phyloP scores from a whole-genome alignment of 2,888 invertebrate species.

The Smittia sp. region DNA sequence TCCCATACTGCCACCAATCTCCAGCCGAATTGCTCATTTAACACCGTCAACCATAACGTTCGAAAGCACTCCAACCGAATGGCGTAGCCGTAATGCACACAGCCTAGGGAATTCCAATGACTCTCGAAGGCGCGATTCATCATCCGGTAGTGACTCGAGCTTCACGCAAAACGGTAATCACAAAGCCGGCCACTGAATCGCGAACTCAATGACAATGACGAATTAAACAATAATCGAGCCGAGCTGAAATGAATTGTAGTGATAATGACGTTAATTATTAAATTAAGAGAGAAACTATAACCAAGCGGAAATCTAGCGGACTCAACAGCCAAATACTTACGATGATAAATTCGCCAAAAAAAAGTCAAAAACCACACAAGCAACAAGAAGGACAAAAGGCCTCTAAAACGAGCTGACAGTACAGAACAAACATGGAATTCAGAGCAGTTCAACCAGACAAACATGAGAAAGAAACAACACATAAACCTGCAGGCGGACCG shows the following conservation, averaged over 20 bases:
- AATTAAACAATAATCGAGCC: constrained; percentile 6
- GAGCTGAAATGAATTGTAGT: background rate
- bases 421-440: no score
- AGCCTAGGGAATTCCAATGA: background rate
- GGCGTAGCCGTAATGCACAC: constrained; percentile 1
- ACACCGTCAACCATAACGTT: constrained; percentile 59
- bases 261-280: constrained; percentile 5
- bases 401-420: no score
- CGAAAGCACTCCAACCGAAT: background rate
- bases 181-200: background rate
- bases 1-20: constrained; percentile 69
- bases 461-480: no score
- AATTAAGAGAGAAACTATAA: background rate
- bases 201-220: background rate
- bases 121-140: background rate
- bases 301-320: no score
- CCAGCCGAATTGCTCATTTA: constrained; percentile 68
- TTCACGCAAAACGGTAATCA: background rate
- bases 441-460: no score
- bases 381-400: no score
- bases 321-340: no score
- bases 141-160: background rate
- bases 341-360: no score
- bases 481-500: no score
- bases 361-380: no score